Base-by-base conservation (phyloP, 1,140 invertebrate species). In the Lordiphosa collinella region DNA sequence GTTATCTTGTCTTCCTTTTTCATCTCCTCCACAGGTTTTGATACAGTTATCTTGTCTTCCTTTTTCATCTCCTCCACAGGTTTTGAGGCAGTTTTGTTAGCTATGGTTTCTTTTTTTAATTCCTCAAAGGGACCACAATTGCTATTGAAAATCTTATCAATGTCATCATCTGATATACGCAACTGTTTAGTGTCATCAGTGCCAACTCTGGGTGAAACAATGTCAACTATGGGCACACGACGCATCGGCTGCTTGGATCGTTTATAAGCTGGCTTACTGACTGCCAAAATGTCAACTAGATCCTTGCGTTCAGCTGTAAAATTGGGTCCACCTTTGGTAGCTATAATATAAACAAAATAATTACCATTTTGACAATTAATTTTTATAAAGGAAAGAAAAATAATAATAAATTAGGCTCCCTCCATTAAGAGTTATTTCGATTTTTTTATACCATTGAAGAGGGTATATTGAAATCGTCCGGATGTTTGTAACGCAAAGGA, bases 211-310 rank as follows among this genome's bases (percentile, higher is more conserved):
- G 79, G 85, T 3, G 90, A 76, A 7, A 90, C 87, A 32, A 92
- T 89, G 63, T 92, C 91, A 46, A 89, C 86, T 32, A 93, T 90
- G 2, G 84, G 64, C 16, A 93, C 88, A 48, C 89, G 88, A 49
- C 90, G 91, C 34, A 93, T 66, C 0, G 91, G 87, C 65, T 91
- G 90, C 90, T 93, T 93, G 8, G 92, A 93, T 60, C 91, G 89
- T 63, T 92, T 89, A 78, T 93, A 92, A 7, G 92, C 91, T 11
- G 91, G 90, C 89, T 94, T 94, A 56, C 90, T 87, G 13, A 92
- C 88, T 11, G 92, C 89, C 59, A 91, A 71, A 37, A 94, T 90
- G 18, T 92, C 89, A 46, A 89, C 88, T 22, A 91, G 88, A 57
- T 90, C 76, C 41, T 90, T 88, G 31, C 90, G 91, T 7, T 89